phyloP scores from a whole-genome alignment of 2,113 vertebrate genomes.

The Trochalopteron elliotii region DNA sequence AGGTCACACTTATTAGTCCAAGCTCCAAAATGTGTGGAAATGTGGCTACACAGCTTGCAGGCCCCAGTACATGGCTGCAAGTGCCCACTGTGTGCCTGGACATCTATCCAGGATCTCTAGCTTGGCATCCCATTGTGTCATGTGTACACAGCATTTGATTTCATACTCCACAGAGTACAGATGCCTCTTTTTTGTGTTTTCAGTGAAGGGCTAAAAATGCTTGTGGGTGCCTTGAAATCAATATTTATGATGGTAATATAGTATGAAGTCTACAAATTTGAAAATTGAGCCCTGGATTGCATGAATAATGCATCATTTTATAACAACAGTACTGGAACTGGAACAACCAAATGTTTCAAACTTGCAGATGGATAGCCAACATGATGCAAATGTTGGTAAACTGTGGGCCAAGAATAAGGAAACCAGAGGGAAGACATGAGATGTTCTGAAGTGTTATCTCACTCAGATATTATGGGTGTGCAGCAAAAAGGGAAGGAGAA shows the following conservation, averaged over 20 bases:
- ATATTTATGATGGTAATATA: slow-evolving; percentile 54
- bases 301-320: slow-evolving; percentile 54
- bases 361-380: neutral
- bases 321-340: slow-evolving; percentile 35
- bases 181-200: slow-evolving; percentile 9
- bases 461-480: neutral
- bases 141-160: neutral
- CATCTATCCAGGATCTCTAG: neutral
- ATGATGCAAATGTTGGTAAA: neutral
- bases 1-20: neutral
- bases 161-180: neutral
- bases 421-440: neutral
- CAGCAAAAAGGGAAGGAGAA: neutral
- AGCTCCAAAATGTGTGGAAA: neutral
- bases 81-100: neutral
- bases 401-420: neutral
- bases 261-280: slow-evolving; percentile 41
- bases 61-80: neutral
- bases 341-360: slow-evolving; percentile 21
- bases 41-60: neutral
- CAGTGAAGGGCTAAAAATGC: slow-evolving; percentile 12
- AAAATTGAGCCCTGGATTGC: slow-evolving; percentile 31
- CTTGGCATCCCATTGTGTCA: neutral
- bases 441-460: neutral
- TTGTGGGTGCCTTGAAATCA: slow-evolving; percentile 52